Percentiles rank a stretch among this genome's conserved stretches.
Conservation (phyloP, 2,797 vertebrate genomes). For the Brachyalestes nurse region DNA sequence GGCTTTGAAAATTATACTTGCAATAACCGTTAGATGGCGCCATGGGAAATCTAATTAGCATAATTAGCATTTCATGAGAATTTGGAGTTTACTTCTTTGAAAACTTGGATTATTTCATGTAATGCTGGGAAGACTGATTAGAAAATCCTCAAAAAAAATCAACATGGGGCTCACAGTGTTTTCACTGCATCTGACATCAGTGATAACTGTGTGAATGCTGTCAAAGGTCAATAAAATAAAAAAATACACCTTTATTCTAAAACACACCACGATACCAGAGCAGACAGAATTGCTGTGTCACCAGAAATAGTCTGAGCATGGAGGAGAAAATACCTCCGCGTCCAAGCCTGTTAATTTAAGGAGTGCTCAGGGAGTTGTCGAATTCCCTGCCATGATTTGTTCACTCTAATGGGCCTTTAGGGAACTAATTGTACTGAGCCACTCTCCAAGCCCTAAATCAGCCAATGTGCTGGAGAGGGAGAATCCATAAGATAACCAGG, state of each 20-base stretch:
- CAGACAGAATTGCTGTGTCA: conserved; percentile 23
- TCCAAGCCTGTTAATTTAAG: conserved; percentile 41
- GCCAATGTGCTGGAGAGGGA: background rate
- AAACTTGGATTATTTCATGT: background rate
- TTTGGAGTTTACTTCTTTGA: background rate
- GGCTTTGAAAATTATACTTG: background rate
- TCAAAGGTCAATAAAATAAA: background rate
- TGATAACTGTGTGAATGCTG: background rate
- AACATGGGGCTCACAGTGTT: background rate
- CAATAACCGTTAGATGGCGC: conserved; percentile 24
- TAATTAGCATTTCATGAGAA: background rate
- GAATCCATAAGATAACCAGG: conserved; percentile 15
- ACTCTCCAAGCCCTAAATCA: conserved; percentile 44
- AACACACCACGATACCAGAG: background rate
- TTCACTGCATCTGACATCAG: background rate
- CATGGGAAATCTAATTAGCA: background rate
- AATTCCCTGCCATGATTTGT: conserved; percentile 45
- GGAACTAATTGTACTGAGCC: conserved; percentile 43
- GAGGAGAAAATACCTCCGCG: conserved; percentile 26
- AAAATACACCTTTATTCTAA: too few relatives aligned
- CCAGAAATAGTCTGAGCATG: conserved; percentile 24
- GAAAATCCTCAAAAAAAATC: background rate
- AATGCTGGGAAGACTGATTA: background rate
- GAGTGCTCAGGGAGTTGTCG: conserved; percentile 39
- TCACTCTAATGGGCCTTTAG: conserved; percentile 44